phyloP scores from a whole-genome alignment of 1,140 invertebrate species.

The Calosoma granatense region DNA sequence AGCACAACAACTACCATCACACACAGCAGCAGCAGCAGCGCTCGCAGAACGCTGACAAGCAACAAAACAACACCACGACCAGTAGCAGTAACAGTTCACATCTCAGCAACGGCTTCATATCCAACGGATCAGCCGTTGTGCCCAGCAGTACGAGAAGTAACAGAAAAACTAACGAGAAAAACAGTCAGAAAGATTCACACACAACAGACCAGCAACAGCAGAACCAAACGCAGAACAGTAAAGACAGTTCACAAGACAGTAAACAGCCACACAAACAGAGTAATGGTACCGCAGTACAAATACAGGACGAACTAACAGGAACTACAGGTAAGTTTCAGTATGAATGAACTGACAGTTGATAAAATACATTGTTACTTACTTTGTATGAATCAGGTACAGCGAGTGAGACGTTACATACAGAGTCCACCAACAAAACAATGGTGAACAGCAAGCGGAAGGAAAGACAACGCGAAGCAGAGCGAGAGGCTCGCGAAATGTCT shows the following conservation, averaged over 20 bases:
- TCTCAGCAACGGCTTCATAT: constrained; percentile 38
- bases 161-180: constrained; percentile 43
- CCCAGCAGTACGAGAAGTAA: constrained; percentile 38
- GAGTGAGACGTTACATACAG: no score
- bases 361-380: no score
- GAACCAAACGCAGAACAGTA: constrained; percentile 2
- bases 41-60: background rate
- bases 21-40: constrained; percentile 11
- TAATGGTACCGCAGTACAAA: background rate
- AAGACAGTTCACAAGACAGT: background rate
- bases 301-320: no score
- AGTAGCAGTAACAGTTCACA: constrained; percentile 28
- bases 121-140: constrained; percentile 29
- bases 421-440: background rate
- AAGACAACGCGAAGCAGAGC: constrained; percentile 36
- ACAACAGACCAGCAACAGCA: constrained; percentile 22
- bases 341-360: no score
- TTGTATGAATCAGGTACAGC: no score
- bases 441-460: constrained; percentile 7
- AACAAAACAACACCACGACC: background rate
- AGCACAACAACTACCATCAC: constrained; percentile 34
- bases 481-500: constrained; percentile 36
- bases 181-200: constrained; percentile 30
- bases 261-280: background rate
- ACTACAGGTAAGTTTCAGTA: no score